Evolutionary conservation across 2,797 vertebrate species (phyloP), one percentile per base, ranked within the genome.

Genomic region (Harpagifer antarcticus): DNA sequence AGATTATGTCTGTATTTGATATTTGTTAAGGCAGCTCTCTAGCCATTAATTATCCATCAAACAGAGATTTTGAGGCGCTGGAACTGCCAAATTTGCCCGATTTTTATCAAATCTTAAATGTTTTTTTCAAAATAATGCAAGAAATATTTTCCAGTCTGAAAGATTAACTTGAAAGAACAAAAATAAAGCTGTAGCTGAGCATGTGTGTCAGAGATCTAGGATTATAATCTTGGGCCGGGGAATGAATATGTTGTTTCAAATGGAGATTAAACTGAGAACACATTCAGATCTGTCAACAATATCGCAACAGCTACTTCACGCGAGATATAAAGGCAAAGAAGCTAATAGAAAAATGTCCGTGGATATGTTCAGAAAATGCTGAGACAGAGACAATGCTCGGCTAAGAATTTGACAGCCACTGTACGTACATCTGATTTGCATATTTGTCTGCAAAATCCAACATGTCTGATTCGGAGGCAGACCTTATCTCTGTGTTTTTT

Each of bases 401-500:
- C 66, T 69, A 5, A 44, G 55, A 78, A 66, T 76, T 14, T 85
- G 80, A 89, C 83, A 83, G 78, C 48, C 17, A 71, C 43, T 75
- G 72, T 58, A 62, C 63, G 9, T 20, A 61, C 77, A 42, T 79
- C 79, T 74, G 61, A 88, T 92, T 88, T 91, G 84, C 91, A 92
- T 92, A 84, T 68, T 76, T 78, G 87, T 82, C 85, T 44, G 44
- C 40, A 81, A 79, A 84, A 79, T 47, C 69, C 74, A 17, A 16
- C 78, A n/a, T 53, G 76, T 76, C 80, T 81, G 88, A 88, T 88
- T 75, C 1, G 40, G 40, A 83, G 74, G 62, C 77, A 74, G 79
- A 88, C 84, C 71, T 91, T 92, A 91, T 92, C 88, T 86, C 50
- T 69, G 73, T 84, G 76, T 87, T 91, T 85, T 85, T 37, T 86